Base-by-base conservation (phyloP, 2,113 vertebrate genomes). In the Vidua chalybeata region DNA sequence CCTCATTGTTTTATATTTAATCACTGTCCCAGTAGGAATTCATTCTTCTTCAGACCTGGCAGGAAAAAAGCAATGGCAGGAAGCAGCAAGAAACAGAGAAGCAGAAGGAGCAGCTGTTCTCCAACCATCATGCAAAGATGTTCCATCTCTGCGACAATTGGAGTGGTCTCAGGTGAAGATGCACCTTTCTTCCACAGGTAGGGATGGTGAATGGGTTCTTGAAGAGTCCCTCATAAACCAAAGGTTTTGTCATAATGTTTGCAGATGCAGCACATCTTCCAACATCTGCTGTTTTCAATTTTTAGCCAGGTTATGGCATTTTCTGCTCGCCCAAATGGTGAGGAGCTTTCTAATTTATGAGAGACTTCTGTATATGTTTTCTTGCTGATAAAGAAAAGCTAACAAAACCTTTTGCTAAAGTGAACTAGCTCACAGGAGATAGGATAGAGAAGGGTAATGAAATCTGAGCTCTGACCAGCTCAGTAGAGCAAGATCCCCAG, bases 21-120 rank as follows among this genome's bases (percentile, higher is more conserved):
- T 31, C 7, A 20, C 8, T 43, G 12, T 33, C 19, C 48, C 67
- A 51, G 64, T 20, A 88, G 35, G 33, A 78, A 33, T 56, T 59
- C 5, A 1, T 66, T 91, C 33, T 71, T 73, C 46, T 46, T 73
- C 63, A 61, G 72, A 46, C 35, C 33, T 54, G 31, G 23, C 66
- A 91, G 37, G 30, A 35, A 87, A 17, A 61, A 90, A 18, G 7
- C 8, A 82, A 43, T 12, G 3, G 30, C 7, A 77, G 67, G 67
- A 85, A 91, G 48, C 31, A 83, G 75, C 11, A 51, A 95, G 71
- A 83, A 82, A 76, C 9, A 49, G 27, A 71, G 67, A 63, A 93
- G 63, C 21, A 87, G 71, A 62, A 62, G n/a, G 46, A 87, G 22
- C 74, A 93, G 54, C 81, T 89, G 78, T 5, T 89, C 46, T 64